Evolutionary conservation across 2,113 vertebrate species (phyloP).

Genomic region (Hemiprocne comata): DNA sequence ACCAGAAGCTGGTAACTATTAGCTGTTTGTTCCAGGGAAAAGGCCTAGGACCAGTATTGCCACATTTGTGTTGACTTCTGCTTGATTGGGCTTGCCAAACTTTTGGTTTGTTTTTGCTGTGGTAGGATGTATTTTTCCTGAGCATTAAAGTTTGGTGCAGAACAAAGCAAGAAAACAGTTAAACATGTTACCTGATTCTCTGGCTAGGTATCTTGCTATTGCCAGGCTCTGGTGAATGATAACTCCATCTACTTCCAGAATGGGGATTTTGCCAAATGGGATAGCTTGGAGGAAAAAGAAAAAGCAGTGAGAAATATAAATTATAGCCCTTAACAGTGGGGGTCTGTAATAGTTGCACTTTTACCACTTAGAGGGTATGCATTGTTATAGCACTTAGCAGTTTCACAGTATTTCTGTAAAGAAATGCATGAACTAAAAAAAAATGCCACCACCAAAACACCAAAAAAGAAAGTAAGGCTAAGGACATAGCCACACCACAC

Average conservation of each 20-base stretch:
- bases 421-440: background rate
- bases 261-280: slow-evolving; percentile 76
- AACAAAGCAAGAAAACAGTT: background rate
- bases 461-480: background rate
- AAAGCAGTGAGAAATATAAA: background rate
- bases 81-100: background rate
- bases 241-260: slow-evolving; percentile 78
- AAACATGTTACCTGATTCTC: slow-evolving; percentile 75
- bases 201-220: slow-evolving; percentile 79
- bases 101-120: background rate
- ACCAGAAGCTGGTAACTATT: background rate
- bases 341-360: background rate
- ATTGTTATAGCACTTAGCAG: background rate
- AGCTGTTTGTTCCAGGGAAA: background rate
- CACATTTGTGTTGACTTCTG: background rate
- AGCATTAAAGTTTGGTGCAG: background rate
- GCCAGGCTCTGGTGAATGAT: slow-evolving; percentile 79
- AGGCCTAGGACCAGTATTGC: background rate
- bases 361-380: background rate
- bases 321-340: background rate
- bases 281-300: slow-evolving; percentile 60
- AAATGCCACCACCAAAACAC: background rate
- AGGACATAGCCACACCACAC: background rate
- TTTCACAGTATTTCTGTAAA: background rate
- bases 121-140: background rate